Evolutionary conservation across 2,888 invertebrate genomes (phyloP).

Genomic region (Scaptodrosophila latifasciaeformis): DNA sequence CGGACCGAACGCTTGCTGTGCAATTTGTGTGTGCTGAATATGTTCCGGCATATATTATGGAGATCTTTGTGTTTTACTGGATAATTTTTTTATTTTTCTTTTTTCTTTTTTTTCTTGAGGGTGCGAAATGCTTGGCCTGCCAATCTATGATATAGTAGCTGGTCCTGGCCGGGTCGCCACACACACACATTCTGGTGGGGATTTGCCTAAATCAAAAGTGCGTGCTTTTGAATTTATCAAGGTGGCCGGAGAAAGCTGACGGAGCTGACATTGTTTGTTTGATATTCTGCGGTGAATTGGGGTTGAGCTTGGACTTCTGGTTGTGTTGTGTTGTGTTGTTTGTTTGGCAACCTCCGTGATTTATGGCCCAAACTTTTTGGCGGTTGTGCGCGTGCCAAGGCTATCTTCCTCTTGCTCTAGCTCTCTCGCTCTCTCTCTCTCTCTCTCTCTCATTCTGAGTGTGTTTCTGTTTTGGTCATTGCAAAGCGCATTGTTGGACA

Average conservation of each 20-base stretch:
- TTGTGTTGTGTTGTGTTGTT: constrained; percentile 24
- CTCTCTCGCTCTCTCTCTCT: no score
- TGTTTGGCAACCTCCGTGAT: constrained; percentile 72
- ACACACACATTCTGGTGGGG: constrained; percentile 41
- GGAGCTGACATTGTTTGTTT: constrained; percentile 39
- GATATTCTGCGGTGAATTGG: constrained; percentile 50
- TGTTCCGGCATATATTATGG: constrained; percentile 75
- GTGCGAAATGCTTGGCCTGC: constrained; percentile 40
- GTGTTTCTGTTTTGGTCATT: constrained; percentile 33
- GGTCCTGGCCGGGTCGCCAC: constrained; percentile 5
- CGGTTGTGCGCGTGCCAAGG: constrained; percentile 56
- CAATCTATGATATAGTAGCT: constrained; percentile 59
- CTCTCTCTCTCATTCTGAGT: no score
- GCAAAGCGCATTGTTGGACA: constrained; percentile 40
- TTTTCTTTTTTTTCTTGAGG: constrained; percentile 3
- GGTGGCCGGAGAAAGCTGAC: constrained; percentile 35
- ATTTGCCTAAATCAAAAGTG: constrained; percentile 67
- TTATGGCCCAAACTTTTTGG: constrained; percentile 70
- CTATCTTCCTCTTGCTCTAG: constrained; percentile 25
- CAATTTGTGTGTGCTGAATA: constrained; percentile 76
- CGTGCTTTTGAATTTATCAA: constrained; percentile 68
- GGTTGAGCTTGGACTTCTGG: constrained; percentile 36
- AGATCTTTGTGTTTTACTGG: constrained; percentile 51
- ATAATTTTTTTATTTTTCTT: neutral
- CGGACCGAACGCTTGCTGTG: constrained; percentile 44